Conservation (phyloP, 2,797 vertebrate genomes). For the Potorous gilbertii region DNA sequence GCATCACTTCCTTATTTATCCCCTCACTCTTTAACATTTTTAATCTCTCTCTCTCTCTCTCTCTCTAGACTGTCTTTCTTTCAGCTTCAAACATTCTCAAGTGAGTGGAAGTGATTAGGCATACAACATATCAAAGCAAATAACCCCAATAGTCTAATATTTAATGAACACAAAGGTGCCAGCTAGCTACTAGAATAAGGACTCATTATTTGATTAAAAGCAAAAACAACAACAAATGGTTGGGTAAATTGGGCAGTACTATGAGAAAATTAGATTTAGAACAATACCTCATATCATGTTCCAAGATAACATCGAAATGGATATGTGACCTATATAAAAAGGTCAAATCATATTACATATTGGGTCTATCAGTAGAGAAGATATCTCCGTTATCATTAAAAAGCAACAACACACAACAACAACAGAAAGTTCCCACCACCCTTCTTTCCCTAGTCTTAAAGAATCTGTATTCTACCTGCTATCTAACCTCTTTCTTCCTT, state of each 20-base stretch:
- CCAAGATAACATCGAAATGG: background rate
- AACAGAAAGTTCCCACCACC: background rate
- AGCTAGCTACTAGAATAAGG: background rate
- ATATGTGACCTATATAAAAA: background rate
- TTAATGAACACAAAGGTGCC: background rate
- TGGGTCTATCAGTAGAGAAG: background rate
- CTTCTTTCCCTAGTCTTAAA: background rate
- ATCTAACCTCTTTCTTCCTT: background rate
- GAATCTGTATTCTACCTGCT: background rate
- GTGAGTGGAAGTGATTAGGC: background rate
- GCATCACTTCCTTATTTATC: background rate
- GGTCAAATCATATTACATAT: background rate
- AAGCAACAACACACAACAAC: background rate
- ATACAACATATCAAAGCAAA: background rate
- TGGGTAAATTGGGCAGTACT: background rate
- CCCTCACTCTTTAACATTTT: background rate
- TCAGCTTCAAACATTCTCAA: constrained; percentile 25
- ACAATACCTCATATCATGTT: background rate
- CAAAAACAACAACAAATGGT: background rate
- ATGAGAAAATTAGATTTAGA: background rate
- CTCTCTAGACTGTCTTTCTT: constrained; percentile 1
- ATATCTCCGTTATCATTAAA: background rate
- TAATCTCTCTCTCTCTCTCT: background rate
- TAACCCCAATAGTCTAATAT: background rate
- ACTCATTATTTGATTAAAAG: background rate